These are phyloP conservation scores for Cephalopachus bancanus DNA, from an alignment of 2,797 vertebrate species.

Conservation along the genomic window DNA sequence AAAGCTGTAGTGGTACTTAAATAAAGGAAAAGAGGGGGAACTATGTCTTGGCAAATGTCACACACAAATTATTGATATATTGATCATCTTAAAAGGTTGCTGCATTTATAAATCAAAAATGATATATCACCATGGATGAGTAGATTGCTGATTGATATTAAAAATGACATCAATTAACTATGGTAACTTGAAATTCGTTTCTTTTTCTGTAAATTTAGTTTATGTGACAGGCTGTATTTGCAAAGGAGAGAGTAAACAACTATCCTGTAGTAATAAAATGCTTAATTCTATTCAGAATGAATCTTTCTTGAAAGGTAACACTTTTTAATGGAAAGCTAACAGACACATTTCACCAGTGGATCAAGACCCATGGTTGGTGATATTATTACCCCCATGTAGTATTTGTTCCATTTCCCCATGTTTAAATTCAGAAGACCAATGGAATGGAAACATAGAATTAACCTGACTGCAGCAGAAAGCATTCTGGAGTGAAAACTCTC, in stretches of 20 bases:
- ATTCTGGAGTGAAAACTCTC: slow-evolving; percentile 65
- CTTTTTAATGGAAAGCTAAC: slow-evolving; percentile 49
- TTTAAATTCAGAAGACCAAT: slow-evolving; percentile 75
- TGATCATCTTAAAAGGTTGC: slow-evolving; percentile 47
- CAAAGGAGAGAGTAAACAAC: neutral
- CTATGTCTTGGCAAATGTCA: neutral
- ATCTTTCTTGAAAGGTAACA: neutral
- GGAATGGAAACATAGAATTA: slow-evolving; percentile 80
- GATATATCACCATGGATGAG: neutral
- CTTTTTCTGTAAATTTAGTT: slow-evolving; percentile 57
- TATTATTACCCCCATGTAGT: slow-evolving; percentile 43
- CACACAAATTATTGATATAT: slow-evolving; percentile 13
- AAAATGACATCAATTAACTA: neutral
- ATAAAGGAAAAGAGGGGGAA: neutral
- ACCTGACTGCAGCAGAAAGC: slow-evolving; percentile 76
- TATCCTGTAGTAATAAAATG: neutral
- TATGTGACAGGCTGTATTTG: neutral
- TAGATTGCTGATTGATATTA: slow-evolving; percentile 9
- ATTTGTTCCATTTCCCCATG: slow-evolving; percentile 53
- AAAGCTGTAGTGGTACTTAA: neutral
- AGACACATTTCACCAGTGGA: slow-evolving; percentile 20
- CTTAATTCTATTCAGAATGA: neutral
- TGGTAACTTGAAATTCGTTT: slow-evolving; percentile 27
- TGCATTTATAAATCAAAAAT: slow-evolving; percentile 63
- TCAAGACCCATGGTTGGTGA: neutral